Conservation (phyloP, 2,797 vertebrate genomes). For the Euthynnus affinis region DNA sequence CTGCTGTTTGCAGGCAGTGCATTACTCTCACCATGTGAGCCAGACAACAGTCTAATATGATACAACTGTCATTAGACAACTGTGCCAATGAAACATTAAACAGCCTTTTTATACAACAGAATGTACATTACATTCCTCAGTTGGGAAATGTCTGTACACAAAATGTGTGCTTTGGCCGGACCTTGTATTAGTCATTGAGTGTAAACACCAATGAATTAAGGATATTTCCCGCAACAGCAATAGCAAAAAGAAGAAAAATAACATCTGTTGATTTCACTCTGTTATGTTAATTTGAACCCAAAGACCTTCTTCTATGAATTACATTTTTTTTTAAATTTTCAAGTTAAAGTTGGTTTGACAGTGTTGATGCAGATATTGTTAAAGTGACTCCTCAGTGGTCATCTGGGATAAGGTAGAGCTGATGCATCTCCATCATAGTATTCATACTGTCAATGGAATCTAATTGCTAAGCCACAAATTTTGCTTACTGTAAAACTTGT, state of each 20-base stretch:
- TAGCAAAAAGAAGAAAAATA: background rate
- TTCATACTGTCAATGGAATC: too few species aligned
- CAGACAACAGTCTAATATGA: background rate
- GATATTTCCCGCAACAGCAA: background rate
- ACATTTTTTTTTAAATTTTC: background rate
- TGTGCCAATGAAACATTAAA: background rate
- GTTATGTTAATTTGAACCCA: background rate
- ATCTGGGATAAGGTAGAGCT: too few species aligned
- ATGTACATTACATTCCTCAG: background rate
- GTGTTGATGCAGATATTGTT: too few species aligned
- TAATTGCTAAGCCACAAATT: too few species aligned
- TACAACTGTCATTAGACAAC: background rate
- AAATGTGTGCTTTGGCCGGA: background rate
- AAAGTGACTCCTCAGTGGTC: too few species aligned
- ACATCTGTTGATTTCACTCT: background rate
- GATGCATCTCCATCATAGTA: too few species aligned
- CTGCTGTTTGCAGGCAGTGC: slow-evolving; percentile 11
- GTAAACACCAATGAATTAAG: background rate
- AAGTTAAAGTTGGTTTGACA: background rate
- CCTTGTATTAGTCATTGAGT: background rate
- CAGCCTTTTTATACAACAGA: background rate
- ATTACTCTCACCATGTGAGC: background rate
- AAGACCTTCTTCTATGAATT: background rate
- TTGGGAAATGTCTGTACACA: background rate
- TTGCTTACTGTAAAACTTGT: too few species aligned